Base-by-base conservation (phyloP, 2,888 invertebrate genomes). In the Synanthedon vespiformis region DNA sequence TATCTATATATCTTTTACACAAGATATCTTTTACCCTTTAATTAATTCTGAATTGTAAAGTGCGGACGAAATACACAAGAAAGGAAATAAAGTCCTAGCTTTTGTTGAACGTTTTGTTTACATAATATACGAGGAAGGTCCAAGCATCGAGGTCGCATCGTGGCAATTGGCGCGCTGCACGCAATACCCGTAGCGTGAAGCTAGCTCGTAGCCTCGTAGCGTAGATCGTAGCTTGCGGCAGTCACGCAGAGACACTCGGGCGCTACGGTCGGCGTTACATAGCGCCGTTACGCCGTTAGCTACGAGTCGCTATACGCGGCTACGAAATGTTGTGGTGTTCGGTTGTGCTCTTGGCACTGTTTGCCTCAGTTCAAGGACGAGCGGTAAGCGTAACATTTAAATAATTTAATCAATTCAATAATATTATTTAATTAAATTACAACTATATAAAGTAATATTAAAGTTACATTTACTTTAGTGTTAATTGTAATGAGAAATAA, bases 351-450 rank as follows among this genome's bases (percentile, higher is more conserved):
- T 72, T 86, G 72, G 81, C 82, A 58, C 65, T 85, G 62, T 69
- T 80, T 65, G 82, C 83, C 58, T 70, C 81, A 54, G 82, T 68
- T 66, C 83, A 87, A 80, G 84, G 85, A 79, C 84, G 86, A 64
- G 86, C 86, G 80, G 86, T 87, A 78, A 82, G 84, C 34, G 34
- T 34, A 8, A 34, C 2, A 8, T n/a, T n/a, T 13, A n/a, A 44
- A 13, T 44, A 44, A 34, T 34, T 34, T 34, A 34, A 34, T 34
- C 34, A 34, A 34, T 34, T 34, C 34, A 34, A 34, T 34, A 34
- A 34, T 10, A 34, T 34, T 34, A 34, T 34, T 34, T 34, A 34
- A 34, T 34, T 34, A 34, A 34, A 34, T 34, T 34, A 22, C 22
- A 22, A 22, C 22, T 5, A 5, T 22, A 22, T 22, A 22, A 22